A percentile compares a stretch with the other conserved stretches of the same genome.
Evolutionary conservation across 2,113 vertebrate genomes (phyloP).

Genomic region (Platysteira castanea): DNA sequence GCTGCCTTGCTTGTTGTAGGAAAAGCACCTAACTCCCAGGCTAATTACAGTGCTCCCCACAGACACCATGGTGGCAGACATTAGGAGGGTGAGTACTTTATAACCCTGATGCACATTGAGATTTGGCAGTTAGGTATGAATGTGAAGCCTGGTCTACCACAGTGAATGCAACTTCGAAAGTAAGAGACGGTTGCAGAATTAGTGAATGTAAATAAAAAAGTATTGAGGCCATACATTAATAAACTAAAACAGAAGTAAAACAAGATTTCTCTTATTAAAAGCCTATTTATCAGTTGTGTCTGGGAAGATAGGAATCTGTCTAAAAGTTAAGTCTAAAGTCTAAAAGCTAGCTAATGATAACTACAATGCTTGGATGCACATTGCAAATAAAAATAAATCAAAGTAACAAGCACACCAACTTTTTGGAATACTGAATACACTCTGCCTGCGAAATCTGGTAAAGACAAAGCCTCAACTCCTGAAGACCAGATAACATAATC

Average conservation of each 20-base stretch:
- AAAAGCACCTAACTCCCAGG: background rate
- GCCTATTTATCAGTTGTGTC: background rate
- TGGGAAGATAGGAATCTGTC: background rate
- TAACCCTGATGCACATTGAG: background rate
- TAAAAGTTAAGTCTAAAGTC: background rate
- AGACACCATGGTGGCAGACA: rapidly evolving
- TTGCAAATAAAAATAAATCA: background rate
- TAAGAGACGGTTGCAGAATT: background rate
- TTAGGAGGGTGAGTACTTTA: background rate
- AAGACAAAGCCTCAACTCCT: background rate
- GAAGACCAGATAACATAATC: background rate
- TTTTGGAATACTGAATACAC: background rate
- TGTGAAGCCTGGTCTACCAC: background rate
- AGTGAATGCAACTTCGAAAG: background rate
- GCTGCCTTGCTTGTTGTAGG: background rate
- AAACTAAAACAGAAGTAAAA: background rate
- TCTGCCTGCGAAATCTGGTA: background rate
- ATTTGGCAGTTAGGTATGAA: background rate
- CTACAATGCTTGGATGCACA: background rate
- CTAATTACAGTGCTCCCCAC: background rate
- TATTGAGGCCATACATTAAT: background rate
- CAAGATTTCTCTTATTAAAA: background rate
- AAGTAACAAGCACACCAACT: background rate
- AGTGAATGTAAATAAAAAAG: background rate
- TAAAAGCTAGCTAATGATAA: background rate